Evolutionary conservation across 2,888 invertebrate species (phyloP).

Genomic region (Mythimna lalbum): DNA sequence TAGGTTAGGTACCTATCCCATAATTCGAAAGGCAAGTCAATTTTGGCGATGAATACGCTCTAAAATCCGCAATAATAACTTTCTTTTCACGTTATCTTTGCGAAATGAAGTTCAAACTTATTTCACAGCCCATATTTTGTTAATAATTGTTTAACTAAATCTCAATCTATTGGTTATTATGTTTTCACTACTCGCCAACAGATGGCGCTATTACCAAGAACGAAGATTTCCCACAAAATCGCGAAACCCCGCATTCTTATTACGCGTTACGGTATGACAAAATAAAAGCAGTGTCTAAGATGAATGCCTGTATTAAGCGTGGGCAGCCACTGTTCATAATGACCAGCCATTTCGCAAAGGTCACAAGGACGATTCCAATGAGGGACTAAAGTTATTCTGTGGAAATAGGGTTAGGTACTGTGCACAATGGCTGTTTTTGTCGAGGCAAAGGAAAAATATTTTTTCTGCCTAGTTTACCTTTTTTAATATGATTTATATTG

Average conservation of each 20-base stretch:
- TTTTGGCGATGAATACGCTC: too few relatives aligned
- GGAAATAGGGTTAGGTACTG: slow-evolving; percentile 46
- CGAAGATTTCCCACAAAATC: slow-evolving; percentile 5
- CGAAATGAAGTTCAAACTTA: too few relatives aligned
- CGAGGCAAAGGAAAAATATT: slow-evolving; percentile 31
- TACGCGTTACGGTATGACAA: slow-evolving; percentile 18
- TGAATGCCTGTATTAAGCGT: slow-evolving; percentile 51
- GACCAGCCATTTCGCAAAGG: slow-evolving; percentile 56
- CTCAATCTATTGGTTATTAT: background rate
- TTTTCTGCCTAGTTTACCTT: slow-evolving; percentile 39
- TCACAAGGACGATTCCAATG: slow-evolving; percentile 53
- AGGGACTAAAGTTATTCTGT: slow-evolving; percentile 48
- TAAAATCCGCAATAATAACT: too few relatives aligned
- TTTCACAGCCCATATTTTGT: too few relatives aligned
- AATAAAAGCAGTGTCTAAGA: slow-evolving; percentile 41
- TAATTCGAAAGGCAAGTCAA: too few relatives aligned
- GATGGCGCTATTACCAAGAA: slow-evolving; percentile 51
- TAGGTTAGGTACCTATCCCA: too few relatives aligned
- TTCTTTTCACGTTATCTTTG: too few relatives aligned
- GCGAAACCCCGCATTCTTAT: slow-evolving; percentile 20
- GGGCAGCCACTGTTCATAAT: slow-evolving; percentile 54
- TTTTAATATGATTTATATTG: slow-evolving; percentile 20
- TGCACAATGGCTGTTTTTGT: slow-evolving; percentile 41
- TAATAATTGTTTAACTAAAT: too few relatives aligned
- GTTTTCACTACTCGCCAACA: slow-evolving; percentile 13